Evolutionary conservation across 2,797 vertebrate species (phyloP).

Genomic region (Notoglanidium macrostoma): DNA sequence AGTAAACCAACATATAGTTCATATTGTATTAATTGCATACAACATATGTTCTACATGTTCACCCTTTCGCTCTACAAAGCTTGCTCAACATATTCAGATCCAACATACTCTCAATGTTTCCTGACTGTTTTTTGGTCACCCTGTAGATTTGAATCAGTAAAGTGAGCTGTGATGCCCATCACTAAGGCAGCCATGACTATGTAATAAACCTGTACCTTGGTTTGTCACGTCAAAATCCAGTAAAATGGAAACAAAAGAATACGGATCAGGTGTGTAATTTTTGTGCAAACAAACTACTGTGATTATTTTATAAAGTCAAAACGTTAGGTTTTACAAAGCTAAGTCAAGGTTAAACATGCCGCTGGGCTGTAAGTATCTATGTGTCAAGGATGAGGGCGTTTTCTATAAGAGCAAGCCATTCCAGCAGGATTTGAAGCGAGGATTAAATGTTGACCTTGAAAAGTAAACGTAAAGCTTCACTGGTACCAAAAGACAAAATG

Average conservation of each 20-base stretch:
- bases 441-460: slow-evolving; percentile 21
- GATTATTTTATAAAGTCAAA: neutral
- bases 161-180: neutral
- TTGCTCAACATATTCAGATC: neutral
- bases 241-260: neutral
- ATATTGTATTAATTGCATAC: neutral
- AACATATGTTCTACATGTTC: too few relatives aligned
- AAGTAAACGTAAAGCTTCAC: neutral
- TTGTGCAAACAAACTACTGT: neutral
- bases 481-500: neutral
- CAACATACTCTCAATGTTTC: neutral
- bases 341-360: neutral
- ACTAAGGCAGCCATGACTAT: neutral
- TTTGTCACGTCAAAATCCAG: neutral
- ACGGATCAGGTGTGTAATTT: too few relatives aligned
- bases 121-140: neutral
- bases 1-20: neutral
- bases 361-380: neutral
- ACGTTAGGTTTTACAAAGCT: neutral
- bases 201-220: neutral
- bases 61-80: too few relatives aligned
- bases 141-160: neutral
- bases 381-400: neutral
- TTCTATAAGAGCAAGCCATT: neutral
- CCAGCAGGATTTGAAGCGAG: neutral